Base-by-base conservation (phyloP, 2,797 vertebrate species). In the Phalloptychus januarius region DNA sequence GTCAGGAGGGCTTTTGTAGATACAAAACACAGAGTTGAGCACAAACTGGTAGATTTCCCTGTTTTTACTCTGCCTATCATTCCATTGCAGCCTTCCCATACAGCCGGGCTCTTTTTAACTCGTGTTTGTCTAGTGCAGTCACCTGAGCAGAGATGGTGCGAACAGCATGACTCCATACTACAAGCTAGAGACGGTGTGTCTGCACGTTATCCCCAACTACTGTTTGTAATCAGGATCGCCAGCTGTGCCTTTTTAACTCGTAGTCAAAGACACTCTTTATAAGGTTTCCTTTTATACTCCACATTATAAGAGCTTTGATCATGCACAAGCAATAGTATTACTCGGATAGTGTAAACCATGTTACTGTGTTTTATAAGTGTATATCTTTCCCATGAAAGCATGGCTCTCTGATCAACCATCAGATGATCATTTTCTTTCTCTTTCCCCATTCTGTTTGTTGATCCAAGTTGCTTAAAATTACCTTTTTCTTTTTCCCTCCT, bases 231-330 rank as follows among this genome's bases (percentile, higher is more conserved):
- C 94, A 94, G 92, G 92, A 94, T 92, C 58, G 88, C 95, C 95
- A 86, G 84, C 88, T 72, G 95, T 96, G 95, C 95, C 95, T 96
- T 96, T 82, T 86, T 71, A 28, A 75, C 88, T 79, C 77, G 81
- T 88, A 91, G 92, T 88, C 74, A 67, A 23, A 79, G 75, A 91
- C 86, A 72, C 81, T 86, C 84, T 88, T 87, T 88, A 50, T 78
- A 77, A 83, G 31, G 38, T 78, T 73, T 75, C 75, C 50, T 71
- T 73, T 82, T 79, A 71, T 79, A 74, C 78, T 78, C 77, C 67
- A 81, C 73, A 83, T 79, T 52, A 78, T 81, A 81, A 84, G 81
- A 91, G 90, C 90, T 93, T 93, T 83, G 20, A 71, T 90, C 75
- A 83, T 85, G 85, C 87, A 87, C 87, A 83, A 89, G 89, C 86